Conservation (phyloP, 2,888 invertebrate genomes). For the Eurytoma adleriae region DNA sequence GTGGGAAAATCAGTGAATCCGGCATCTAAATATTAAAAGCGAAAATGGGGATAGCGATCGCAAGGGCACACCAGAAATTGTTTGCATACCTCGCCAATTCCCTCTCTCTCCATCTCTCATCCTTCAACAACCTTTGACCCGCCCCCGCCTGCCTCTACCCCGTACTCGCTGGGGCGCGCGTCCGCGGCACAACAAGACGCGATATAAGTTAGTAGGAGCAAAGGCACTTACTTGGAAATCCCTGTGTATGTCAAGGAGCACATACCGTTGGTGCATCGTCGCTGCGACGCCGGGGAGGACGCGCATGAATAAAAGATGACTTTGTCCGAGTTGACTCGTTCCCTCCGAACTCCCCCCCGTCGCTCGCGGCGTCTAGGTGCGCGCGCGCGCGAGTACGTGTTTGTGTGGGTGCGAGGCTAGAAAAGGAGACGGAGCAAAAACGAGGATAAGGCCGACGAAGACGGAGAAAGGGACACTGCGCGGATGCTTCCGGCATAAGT, state of each 20-base stretch:
- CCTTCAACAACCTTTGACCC: neutral
- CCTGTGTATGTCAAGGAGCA: slow-evolving; percentile 50
- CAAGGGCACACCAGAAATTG: neutral
- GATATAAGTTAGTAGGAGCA: slow-evolving; percentile 51
- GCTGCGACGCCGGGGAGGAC: slow-evolving; percentile 2
- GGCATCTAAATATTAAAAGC: no score
- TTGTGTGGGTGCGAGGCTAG: slow-evolving; percentile 8
- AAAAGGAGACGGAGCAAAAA: slow-evolving; percentile 7
- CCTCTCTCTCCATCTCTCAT: neutral
- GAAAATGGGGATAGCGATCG: no score
- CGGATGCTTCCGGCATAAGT: slow-evolving; percentile 49
- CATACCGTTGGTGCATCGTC: slow-evolving; percentile 21
- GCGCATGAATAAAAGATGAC: slow-evolving; percentile 55
- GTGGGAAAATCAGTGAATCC: no score
- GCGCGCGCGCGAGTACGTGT: slow-evolving; percentile 1
- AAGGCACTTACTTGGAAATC: slow-evolving; percentile 51
- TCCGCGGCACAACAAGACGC: slow-evolving; percentile 31
- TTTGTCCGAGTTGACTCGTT: slow-evolving; percentile 43
- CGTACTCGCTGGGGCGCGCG: slow-evolving; percentile 5
- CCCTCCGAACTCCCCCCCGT: neutral
- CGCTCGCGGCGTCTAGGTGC: neutral
- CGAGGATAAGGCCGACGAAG: slow-evolving; percentile 2
- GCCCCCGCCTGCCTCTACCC: neutral
- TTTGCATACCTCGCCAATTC: slow-evolving; percentile 37
- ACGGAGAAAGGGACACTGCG: slow-evolving; percentile 15